A percentile compares a stretch with the other conserved stretches of the same genome.
phyloP scores from a whole-genome alignment of 1,140 invertebrate genomes.

The Ruditapes philippinarum region DNA sequence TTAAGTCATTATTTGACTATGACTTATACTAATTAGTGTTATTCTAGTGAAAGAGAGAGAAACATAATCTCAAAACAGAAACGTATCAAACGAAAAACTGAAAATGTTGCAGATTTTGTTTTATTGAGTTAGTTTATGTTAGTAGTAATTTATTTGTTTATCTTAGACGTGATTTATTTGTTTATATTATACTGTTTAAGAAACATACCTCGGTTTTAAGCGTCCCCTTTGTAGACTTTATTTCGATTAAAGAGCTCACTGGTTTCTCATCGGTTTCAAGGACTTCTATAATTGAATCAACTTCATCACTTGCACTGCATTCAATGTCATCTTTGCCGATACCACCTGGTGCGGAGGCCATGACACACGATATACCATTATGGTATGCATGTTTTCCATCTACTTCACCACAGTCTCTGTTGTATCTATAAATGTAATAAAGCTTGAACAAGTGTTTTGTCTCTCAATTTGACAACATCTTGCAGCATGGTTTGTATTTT shows the following conservation, averaged over 20 bases:
- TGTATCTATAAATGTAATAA: background rate
- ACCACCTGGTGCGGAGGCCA: slow-evolving; percentile 10
- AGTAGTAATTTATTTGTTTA: too few relatives aligned
- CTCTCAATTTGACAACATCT: too few relatives aligned
- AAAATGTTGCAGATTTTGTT: too few relatives aligned
- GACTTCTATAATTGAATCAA: background rate
- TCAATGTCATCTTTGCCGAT: slow-evolving; percentile 2
- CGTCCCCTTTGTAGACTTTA: background rate
- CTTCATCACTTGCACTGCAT: slow-evolving; percentile 25
- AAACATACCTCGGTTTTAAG: background rate
- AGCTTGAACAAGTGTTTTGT: too few relatives aligned
- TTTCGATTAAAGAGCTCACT: slow-evolving; percentile 11
- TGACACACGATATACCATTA: background rate
- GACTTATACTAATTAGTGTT: too few relatives aligned
- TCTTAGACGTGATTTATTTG: too few relatives aligned
- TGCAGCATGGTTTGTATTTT: too few relatives aligned
- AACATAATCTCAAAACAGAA: too few relatives aligned
- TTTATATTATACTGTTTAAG: background rate
- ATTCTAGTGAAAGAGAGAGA: too few relatives aligned
- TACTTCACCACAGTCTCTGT: slow-evolving; percentile 25
- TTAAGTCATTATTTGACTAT: too few relatives aligned
- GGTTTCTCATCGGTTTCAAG: slow-evolving; percentile 38
- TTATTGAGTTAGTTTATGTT: too few relatives aligned
- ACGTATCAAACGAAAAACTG: too few relatives aligned
- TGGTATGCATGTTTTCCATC: slow-evolving; percentile 11